Conservation (phyloP, 1,140 invertebrate genomes). For the Berghia stephanieae region DNA sequence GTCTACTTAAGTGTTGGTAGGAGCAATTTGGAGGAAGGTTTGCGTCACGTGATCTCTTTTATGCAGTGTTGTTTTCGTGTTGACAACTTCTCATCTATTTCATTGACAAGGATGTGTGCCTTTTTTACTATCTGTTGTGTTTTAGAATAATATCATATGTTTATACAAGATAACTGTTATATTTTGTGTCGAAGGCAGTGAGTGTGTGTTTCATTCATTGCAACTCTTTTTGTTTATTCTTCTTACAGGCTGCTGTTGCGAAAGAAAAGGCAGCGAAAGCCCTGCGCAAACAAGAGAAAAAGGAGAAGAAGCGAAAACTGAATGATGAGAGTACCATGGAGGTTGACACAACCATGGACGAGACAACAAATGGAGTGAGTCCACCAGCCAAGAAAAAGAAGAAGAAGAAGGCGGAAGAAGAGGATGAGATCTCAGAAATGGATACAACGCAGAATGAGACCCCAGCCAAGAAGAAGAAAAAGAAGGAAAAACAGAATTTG, state of each 20-base stretch:
- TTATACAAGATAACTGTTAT: background rate
- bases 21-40: too few species aligned
- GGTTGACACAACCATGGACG: conserved; percentile 38
- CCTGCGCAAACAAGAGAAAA: conserved; percentile 58
- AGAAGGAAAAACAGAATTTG: conserved; percentile 28
- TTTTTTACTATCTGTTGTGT: background rate
- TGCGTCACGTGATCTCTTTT: too few species aligned
- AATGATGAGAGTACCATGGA: conserved; percentile 40
- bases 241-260: conserved; percentile 50
- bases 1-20: too few species aligned
- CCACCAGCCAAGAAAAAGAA: conserved; percentile 47
- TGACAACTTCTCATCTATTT: background rate
- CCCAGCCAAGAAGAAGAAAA: conserved; percentile 11
- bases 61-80: too few species aligned
- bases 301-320: conserved; percentile 52
- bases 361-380: conserved; percentile 40
- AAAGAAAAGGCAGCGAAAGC: conserved; percentile 26
- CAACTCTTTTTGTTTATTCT: conserved; percentile 28
- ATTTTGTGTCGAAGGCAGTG: background rate
- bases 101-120: background rate
- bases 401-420: conserved; percentile 56
- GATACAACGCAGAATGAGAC: conserved; percentile 14
- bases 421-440: conserved; percentile 13
- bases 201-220: background rate
- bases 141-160: background rate